These are phyloP conservation scores for Holcopasites calliopsidis DNA, from an alignment of 1,140 invertebrate genomes.

Conservation along the genomic window DNA sequence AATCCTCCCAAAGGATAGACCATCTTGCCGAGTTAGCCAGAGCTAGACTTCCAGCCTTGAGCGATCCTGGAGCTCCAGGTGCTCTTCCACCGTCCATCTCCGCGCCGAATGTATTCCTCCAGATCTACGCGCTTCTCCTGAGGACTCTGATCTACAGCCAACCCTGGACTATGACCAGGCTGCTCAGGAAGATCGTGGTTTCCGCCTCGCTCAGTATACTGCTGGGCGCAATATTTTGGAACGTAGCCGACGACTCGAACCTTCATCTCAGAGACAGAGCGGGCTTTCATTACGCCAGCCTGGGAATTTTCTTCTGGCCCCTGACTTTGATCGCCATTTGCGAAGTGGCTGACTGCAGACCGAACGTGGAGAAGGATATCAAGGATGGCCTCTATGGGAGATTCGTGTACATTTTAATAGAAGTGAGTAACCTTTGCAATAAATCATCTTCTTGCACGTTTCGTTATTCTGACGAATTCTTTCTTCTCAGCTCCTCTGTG, in stretches of 20 bases:
- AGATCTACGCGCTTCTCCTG: constrained; percentile 85
- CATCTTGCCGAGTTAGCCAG: constrained; percentile 91
- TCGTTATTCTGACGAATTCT: neutral
- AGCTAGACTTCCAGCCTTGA: constrained; percentile 81
- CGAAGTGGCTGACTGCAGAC: constrained; percentile 85
- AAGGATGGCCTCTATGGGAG: constrained; percentile 89
- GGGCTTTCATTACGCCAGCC: constrained; percentile 91
- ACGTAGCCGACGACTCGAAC: constrained; percentile 87
- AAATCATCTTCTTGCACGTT: neutral
- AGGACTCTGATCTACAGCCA: constrained; percentile 89
- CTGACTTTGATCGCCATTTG: constrained; percentile 84
- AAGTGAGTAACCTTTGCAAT: constrained; percentile 79
- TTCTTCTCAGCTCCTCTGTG: constrained; percentile 81
- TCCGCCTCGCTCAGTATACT: constrained; percentile 90
- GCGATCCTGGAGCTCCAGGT: constrained; percentile 88
- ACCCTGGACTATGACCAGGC: constrained; percentile 90
- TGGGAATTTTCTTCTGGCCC: constrained; percentile 89
- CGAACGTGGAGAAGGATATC: constrained; percentile 88
- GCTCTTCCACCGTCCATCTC: constrained; percentile 84
- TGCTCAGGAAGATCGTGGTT: constrained; percentile 87
- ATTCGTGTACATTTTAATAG: constrained; percentile 87
- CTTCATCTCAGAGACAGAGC: constrained; percentile 87
- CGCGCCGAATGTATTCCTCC: constrained; percentile 82
- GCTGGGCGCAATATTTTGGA: constrained; percentile 94
- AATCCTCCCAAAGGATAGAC: constrained; percentile 95